Evolutionary conservation across 2,797 vertebrate genomes (phyloP).

Genomic region (Meriones psammophilus): DNA sequence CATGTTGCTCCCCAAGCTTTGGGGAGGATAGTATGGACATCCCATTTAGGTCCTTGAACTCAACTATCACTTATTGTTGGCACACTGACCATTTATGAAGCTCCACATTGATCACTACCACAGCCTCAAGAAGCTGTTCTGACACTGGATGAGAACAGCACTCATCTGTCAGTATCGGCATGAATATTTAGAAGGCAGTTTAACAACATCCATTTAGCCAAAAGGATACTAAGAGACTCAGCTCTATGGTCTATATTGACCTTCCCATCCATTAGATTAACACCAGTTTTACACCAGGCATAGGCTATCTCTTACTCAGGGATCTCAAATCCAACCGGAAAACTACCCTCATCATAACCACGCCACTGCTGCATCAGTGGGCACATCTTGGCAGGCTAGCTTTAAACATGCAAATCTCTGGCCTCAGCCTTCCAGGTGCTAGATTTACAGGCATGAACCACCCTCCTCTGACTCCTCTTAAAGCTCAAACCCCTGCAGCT

Average conservation of each 20-base stretch:
- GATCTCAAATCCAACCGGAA: not conserved
- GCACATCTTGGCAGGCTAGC: not conserved
- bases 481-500: not conserved
- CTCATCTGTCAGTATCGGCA: not conserved
- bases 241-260: not conserved
- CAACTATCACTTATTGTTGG: too few relatives aligned
- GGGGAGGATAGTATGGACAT: not conserved
- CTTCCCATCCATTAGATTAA: not conserved
- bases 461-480: not conserved
- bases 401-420: not conserved
- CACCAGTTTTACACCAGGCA: not conserved
- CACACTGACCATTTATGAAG: not conserved
- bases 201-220: not conserved
- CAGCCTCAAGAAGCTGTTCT: not conserved
- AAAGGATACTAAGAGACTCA: not conserved
- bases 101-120: not conserved
- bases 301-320: not conserved
- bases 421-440: not conserved
- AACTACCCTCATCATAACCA: not conserved
- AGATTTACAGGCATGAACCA: not conserved
- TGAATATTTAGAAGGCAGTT: not conserved
- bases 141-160: not conserved
- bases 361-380: not conserved
- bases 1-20: not conserved
- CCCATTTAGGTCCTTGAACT: not conserved